Percentiles rank a stretch among this genome's conserved stretches.
phyloP scores from a whole-genome alignment of 2,888 invertebrate genomes.

The Cephus pulcher region DNA sequence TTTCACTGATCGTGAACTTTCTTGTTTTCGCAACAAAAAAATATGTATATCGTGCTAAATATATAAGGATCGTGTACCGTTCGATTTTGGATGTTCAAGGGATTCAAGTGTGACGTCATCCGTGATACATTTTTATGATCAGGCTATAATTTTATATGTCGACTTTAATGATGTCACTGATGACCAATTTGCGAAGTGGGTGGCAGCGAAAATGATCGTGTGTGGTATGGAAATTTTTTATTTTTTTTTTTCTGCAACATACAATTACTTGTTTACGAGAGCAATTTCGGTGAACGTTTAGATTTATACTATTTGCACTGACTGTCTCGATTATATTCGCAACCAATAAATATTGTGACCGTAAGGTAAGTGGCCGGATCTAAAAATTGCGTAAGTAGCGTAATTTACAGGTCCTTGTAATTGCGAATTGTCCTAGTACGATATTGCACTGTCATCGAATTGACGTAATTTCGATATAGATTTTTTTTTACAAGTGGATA shows the following conservation, averaged over 20 bases:
- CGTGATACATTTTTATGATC: background rate
- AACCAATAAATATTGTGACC: background rate
- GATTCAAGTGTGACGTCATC: background rate
- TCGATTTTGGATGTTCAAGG: background rate
- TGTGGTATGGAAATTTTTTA: background rate
- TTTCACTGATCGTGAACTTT: background rate
- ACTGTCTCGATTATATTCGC: background rate
- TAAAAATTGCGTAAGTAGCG: background rate
- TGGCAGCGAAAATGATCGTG: background rate
- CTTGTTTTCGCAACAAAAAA: background rate
- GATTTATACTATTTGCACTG: background rate
- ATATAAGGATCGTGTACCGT: background rate
- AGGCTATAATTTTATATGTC: background rate
- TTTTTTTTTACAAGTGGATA: background rate
- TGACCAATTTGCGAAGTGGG: background rate
- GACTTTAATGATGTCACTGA: background rate
- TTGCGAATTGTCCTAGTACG: background rate
- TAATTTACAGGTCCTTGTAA: background rate
- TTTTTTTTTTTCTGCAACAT: background rate
- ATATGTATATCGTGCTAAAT: background rate
- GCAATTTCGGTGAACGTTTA: background rate
- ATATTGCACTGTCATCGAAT: background rate
- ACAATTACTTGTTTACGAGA: background rate
- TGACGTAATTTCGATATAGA: background rate
- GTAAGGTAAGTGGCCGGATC: background rate